Percentiles rank a stretch among this genome's conserved stretches.
These are phyloP conservation scores for Agrotis clavis DNA, from an alignment of 2,888 invertebrate genomes.

Conservation along the genomic window DNA sequence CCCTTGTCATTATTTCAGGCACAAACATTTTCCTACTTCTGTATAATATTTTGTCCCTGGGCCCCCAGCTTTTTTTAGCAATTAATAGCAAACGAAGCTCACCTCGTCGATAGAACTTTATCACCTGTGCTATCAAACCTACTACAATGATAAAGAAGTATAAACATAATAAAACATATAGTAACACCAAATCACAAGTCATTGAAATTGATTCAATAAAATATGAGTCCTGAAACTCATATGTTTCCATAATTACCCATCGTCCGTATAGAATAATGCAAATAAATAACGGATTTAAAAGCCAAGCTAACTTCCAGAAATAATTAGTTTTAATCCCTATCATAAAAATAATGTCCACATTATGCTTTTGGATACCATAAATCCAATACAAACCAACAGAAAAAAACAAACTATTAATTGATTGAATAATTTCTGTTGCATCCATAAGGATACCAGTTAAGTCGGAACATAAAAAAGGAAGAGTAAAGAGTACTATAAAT, in stretches of 20 bases:
- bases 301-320: conserved; percentile 83
- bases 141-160: conserved; percentile 74
- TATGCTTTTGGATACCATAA: conserved; percentile 83
- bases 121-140: conserved; percentile 72
- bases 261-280: conserved; percentile 66
- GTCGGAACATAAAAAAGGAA: conserved; percentile 84
- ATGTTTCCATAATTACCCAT: conserved; percentile 61
- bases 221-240: conserved; percentile 69
- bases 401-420: conserved; percentile 77
- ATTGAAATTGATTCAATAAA: conserved; percentile 64
- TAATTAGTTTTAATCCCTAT: conserved; percentile 85
- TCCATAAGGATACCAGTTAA: conserved; percentile 76
- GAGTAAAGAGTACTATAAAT: conserved; percentile 71
- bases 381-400: conserved; percentile 84
- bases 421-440: conserved; percentile 78
- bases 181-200: conserved; percentile 69
- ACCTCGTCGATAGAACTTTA: conserved; percentile 64
- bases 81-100: conserved; percentile 68
- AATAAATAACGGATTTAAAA: conserved; percentile 79
- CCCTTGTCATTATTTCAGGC: conserved; percentile 88
- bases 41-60: conserved; percentile 77
- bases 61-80: conserved; percentile 82
- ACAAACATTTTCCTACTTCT: conserved; percentile 88
- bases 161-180: conserved; percentile 71
- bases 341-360: conserved; percentile 86